phyloP scores from a whole-genome alignment of 2,797 vertebrate species.

The Numenius phaeopus region DNA sequence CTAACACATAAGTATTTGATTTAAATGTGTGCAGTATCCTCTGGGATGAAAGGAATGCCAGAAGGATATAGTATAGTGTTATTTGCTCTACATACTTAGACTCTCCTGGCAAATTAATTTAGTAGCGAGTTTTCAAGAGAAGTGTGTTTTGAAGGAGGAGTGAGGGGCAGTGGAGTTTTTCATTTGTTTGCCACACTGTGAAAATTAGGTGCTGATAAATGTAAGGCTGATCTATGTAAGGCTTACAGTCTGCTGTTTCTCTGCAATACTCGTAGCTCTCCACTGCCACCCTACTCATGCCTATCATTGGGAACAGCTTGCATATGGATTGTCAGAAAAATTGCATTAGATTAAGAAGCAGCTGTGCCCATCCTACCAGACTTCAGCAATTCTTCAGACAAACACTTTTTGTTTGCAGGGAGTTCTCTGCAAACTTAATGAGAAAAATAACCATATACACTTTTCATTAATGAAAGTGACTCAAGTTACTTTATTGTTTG shows the following conservation, averaged over 20 bases:
- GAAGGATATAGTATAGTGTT: not conserved
- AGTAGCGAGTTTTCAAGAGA: not conserved
- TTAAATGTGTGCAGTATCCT: not conserved
- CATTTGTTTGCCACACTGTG: not conserved
- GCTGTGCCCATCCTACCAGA: not conserved
- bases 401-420: not conserved
- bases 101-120: not conserved
- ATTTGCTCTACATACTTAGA: not conserved
- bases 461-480: not conserved
- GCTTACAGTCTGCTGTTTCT: not conserved
- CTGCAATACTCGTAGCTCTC: not conserved
- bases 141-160: not conserved
- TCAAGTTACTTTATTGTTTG: not conserved
- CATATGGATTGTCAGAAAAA: not conserved
- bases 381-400: not conserved
- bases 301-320: not conserved
- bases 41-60: not conserved
- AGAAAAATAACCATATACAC: not conserved
- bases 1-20: not conserved
- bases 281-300: not conserved
- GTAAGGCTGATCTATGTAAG: not conserved
- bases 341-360: not conserved
- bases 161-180: not conserved
- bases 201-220: not conserved
- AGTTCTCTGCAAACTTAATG: not conserved